phyloP scores from a whole-genome alignment of 2,797 vertebrate genomes.

The Erpetoichthys calabaricus region DNA sequence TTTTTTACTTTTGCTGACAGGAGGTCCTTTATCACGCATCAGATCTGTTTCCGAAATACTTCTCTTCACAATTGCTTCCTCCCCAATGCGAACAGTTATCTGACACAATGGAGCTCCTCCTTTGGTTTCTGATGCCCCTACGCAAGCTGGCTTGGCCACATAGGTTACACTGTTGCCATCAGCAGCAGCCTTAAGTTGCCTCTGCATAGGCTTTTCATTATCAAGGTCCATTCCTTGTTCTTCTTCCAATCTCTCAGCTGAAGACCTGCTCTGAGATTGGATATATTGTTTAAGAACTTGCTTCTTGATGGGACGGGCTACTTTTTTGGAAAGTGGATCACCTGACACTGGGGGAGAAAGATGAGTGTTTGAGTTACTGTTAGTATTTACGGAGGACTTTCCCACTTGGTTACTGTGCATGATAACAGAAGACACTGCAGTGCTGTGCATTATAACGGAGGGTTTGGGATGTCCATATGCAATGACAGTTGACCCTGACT shows the following conservation, averaged over 20 bases:
- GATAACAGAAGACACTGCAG: slow-evolving; percentile 52
- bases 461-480: slow-evolving; percentile 69
- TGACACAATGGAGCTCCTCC: slow-evolving; percentile 67
- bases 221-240: slow-evolving; percentile 25
- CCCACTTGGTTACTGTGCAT: slow-evolving; percentile 59
- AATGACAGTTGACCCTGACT: slow-evolving; percentile 61
- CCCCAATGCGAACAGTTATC: slow-evolving; percentile 80
- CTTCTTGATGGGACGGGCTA: slow-evolving; percentile 38
- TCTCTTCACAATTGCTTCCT: slow-evolving; percentile 80
- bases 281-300: slow-evolving; percentile 35
- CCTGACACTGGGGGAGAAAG: slow-evolving; percentile 30
- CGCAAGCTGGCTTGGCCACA: slow-evolving; percentile 49
- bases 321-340: slow-evolving; percentile 32
- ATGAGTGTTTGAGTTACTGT: slow-evolving; percentile 31
- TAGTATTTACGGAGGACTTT: slow-evolving; percentile 47
- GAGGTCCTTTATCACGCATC: slow-evolving; percentile 51
- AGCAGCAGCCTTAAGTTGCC: slow-evolving; percentile 39
- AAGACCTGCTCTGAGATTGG: slow-evolving; percentile 26
- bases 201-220: slow-evolving; percentile 40
- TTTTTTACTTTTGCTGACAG: slow-evolving; percentile 44
- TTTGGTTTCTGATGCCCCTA: slow-evolving; percentile 43
- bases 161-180: slow-evolving; percentile 51
- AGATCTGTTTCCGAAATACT: slow-evolving; percentile 82
- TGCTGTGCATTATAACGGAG: slow-evolving; percentile 73
- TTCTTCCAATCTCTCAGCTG: slow-evolving; percentile 18